Conservation (phyloP, 1,140 invertebrate genomes). For the Drosophila nigromelanica region DNA sequence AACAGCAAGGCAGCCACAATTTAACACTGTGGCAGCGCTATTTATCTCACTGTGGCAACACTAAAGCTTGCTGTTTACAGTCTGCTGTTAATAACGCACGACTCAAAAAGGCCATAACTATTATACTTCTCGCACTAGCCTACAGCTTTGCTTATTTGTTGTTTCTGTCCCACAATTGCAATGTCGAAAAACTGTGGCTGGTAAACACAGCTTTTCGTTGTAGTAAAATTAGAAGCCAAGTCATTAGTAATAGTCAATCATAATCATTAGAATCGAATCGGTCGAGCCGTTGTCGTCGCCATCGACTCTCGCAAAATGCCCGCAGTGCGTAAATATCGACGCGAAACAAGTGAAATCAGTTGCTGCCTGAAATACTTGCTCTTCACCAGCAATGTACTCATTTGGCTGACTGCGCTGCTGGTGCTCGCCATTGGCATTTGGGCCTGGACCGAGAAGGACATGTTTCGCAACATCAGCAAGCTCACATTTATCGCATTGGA, state of each 20-base stretch:
- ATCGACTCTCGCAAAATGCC: slow-evolving; percentile 64
- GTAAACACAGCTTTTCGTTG: slow-evolving; percentile 50
- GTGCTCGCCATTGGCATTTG: slow-evolving; percentile 96
- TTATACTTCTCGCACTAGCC: slow-evolving; percentile 12
- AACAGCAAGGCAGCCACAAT: background rate
- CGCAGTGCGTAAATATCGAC: slow-evolving; percentile 89
- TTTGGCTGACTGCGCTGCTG: slow-evolving; percentile 95
- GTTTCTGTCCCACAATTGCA: slow-evolving; percentile 29
- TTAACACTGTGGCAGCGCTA: slow-evolving; percentile 14
- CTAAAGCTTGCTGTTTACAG: slow-evolving; percentile 16
- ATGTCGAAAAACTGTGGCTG: slow-evolving; percentile 35
- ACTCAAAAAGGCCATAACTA: slow-evolving; percentile 26
- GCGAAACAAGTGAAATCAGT: slow-evolving; percentile 96
- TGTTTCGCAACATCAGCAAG: slow-evolving; percentile 95
- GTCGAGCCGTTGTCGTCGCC: slow-evolving; percentile 21
- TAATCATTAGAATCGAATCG: slow-evolving; percentile 30
- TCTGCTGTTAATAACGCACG: slow-evolving; percentile 19
- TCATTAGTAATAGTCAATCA: slow-evolving; percentile 35
- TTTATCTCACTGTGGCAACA: slow-evolving; percentile 8
- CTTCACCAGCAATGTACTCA: slow-evolving; percentile 98
- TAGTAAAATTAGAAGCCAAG: slow-evolving; percentile 27
- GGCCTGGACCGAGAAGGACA: slow-evolving; percentile 99
- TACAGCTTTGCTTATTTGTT: slow-evolving; percentile 2
- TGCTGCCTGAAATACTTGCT: slow-evolving; percentile 98
- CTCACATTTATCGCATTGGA: slow-evolving; percentile 96